Evolutionary conservation across 1,140 invertebrate genomes (phyloP).

Genomic region (Panagrolaimus sp.): DNA sequence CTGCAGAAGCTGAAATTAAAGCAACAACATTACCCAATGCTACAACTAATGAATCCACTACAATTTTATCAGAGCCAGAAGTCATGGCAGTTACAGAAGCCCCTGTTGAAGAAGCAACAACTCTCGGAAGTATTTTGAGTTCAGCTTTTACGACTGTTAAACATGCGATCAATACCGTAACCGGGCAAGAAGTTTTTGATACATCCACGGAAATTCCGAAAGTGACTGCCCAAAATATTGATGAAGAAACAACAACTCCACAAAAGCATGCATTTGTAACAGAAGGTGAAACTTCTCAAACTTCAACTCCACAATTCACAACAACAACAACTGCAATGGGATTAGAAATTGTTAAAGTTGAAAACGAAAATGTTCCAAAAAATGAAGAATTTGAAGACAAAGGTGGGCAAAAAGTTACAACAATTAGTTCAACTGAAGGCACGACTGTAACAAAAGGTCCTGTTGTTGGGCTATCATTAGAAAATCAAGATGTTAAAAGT

Average conservation of each 20-base stretch:
- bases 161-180: constrained; percentile 1
- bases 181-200: constrained; percentile 1
- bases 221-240: neutral
- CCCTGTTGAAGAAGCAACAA: neutral
- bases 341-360: neutral
- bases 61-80: neutral
- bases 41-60: neutral
- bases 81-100: too few relatives aligned
- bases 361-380: neutral
- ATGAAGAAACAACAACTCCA: constrained; percentile 1
- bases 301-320: neutral
- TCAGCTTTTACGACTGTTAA: neutral
- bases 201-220: neutral
- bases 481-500: neutral
- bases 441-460: neutral
- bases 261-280: neutral
- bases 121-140: neutral
- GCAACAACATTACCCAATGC: neutral
- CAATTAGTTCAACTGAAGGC: neutral
- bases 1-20: too few relatives aligned
- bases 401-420: neutral
- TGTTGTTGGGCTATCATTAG: neutral
- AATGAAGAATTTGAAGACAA: neutral
- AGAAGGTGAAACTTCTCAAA: neutral
- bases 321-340: neutral